Evolutionary conservation across 2,888 invertebrate genomes (phyloP), one percentile per base, ranked within the genome.

Genomic region (Drosophila flavopinicola): DNA sequence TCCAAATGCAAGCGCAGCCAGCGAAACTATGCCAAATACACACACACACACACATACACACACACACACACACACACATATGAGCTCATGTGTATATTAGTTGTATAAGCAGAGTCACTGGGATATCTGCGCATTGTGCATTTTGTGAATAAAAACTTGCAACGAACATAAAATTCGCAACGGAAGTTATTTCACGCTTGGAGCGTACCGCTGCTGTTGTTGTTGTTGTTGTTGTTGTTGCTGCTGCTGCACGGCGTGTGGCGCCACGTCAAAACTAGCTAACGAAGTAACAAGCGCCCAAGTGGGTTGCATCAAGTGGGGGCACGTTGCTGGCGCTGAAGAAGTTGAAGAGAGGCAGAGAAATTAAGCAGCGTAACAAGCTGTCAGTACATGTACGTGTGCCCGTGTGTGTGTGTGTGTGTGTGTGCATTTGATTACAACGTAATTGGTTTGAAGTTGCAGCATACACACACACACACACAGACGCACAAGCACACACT

Each of bases 181-280:
- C 76, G 78, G 84, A 89, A 88, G 88, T 88, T 84, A 89, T 88
- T 88, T 88, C 89, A 89, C 85, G 88, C 85, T 88, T 87, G 76
- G 68, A 61, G 56, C 74, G 39, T 60, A 32, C 45, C 15, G 25
- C 39, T 53, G 30, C 17, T 37, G 29, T 17, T 52, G 37, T 23
- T 29, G 51, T 10, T 2, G 7, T n/a, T 25, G 35, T 4, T 11
- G 44, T 29, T 38, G 37, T 20, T 2, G 1, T n/a, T 20, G 20
- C 42, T 35, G 32, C 35, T 13, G 33, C 47, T 25, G 47, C 45
- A 51, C 33, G 23, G 44, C 63, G 29, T 17, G 42, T 25, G 41
- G 45, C 37, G 45, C 24, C 65, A 65, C 51, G 75, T 77, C 82
- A 84, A 80, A 86, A 86, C 82, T 77, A 80, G 67, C 85, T 84